Evolutionary conservation across 2,888 invertebrate species (phyloP), one percentile per base, ranked within the genome.

Genomic region (Papilio gigon): DNA sequence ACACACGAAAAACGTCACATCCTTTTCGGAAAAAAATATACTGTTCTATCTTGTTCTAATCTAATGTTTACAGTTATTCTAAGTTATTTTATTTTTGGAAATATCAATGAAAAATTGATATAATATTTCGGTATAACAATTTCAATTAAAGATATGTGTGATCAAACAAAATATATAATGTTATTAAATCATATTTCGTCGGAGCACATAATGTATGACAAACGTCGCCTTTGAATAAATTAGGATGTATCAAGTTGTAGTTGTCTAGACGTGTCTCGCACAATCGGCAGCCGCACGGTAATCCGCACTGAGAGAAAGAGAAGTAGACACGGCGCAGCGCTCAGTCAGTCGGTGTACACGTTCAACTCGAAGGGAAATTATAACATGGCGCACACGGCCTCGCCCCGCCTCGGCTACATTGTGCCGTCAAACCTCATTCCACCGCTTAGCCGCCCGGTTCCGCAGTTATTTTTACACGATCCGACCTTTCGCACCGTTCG

Each of bases 391-490:
- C 89, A 89, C 85, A 86, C 88, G 87, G 87, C 86, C 89, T 90
- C 89, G 90, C 78, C 90, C 90, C 91, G 90, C 91, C 90, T 90
- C 86, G 81, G 85, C 87, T 88, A 90, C 90, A 90, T 87, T 89
- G 90, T 88, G 90, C 90, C 90, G 90, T 90, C 91, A 89, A 91
- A 90, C 90, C 90, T 90, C 91, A 90, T 90, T 90, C 91, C 91
- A 88, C 86, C 84, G 88, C 87, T 89, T 89, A 88, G 90, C 88
- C 85, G 89, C 89, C 85, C 87, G 88, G 88, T 91, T 90, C 90
- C 91, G 92, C 90, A 89, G 90, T 90, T 92, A 92, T 92, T 91
- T 92, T 91, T 92, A 92, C 92, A 90, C 91, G 89, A 87, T 82
- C 88, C 90, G 90, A 91, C 90, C 91, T 91, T 90, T 91, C 90